phyloP scores from a whole-genome alignment of 2,797 vertebrate genomes.

The Alca torda region DNA sequence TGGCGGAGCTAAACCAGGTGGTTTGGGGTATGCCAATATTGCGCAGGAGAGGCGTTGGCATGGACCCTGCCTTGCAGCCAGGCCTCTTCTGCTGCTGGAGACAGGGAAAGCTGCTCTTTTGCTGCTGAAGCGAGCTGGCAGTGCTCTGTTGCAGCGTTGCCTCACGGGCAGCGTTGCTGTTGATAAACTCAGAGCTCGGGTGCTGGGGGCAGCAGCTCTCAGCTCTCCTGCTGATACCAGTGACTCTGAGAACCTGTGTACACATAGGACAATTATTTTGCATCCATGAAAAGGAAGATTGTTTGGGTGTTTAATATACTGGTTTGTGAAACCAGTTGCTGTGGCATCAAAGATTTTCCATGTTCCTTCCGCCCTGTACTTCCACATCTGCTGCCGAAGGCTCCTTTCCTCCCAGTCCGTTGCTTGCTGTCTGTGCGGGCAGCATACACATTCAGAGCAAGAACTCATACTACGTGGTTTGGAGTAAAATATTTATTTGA shows the following conservation, averaged over 20 bases:
- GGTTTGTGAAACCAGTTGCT: not conserved
- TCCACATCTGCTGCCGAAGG: not conserved
- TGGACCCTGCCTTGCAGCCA: not conserved
- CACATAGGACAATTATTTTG: not conserved
- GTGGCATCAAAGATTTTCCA: not conserved
- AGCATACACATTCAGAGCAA: rapidly evolving
- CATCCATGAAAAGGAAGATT: not conserved
- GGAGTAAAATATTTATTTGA: not conserved
- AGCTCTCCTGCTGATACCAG: not conserved
- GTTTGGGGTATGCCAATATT: rapidly evolving
- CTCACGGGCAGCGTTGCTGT: not conserved
- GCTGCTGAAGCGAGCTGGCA: rapidly evolving
- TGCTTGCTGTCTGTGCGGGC: not conserved
- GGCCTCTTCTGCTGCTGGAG: not conserved
- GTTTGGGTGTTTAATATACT: rapidly evolving
- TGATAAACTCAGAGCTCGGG: not conserved
- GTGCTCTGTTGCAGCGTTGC: rapidly evolving
- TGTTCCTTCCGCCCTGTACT: not conserved
- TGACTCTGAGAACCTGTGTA: not conserved
- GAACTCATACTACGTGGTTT: rapidly evolving
- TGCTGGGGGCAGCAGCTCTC: not conserved
- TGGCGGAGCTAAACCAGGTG: not conserved
- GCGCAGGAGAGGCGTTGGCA: not conserved
- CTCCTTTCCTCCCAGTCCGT: not conserved
- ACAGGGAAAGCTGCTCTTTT: no score